A percentile compares a stretch with the other conserved stretches of the same genome.
phyloP scores from a whole-genome alignment of 2,113 vertebrate genomes.

The Pollachius pollachius region DNA sequence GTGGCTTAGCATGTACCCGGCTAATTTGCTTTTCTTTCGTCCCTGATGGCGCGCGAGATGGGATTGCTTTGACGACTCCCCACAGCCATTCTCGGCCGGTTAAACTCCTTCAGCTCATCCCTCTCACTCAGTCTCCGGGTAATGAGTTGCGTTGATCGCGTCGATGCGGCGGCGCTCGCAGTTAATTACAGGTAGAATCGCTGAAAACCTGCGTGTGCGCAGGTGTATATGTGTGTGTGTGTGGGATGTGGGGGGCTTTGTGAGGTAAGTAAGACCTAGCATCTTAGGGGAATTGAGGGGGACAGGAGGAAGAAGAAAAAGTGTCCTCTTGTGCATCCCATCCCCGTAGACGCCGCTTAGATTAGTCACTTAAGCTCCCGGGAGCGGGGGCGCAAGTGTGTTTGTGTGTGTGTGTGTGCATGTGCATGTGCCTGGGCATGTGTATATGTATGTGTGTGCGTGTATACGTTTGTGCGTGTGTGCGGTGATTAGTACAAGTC shows the following conservation, averaged over 20 bases:
- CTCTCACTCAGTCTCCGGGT: slow-evolving; percentile 26
- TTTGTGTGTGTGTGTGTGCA: no score
- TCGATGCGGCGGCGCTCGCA: slow-evolving; percentile 33
- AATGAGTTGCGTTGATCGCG: slow-evolving; percentile 55
- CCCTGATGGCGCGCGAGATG: no score
- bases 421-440: slow-evolving; percentile 1
- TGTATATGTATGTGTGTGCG: background rate
- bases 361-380: background rate
- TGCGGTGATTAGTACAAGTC: background rate
- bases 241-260: background rate
- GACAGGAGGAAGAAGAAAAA: background rate
- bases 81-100: background rate
- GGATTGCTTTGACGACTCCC: background rate
- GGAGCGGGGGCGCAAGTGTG: no score
- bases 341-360: background rate
- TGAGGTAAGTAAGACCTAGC: background rate
- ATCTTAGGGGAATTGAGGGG: slow-evolving; percentile 1
- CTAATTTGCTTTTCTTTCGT: no score
- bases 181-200: slow-evolving; percentile 57
- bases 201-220: slow-evolving; percentile 27
- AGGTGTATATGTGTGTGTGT: slow-evolving; percentile 15
- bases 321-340: background rate
- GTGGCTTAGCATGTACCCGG: no score
- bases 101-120: background rate
- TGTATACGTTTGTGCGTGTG: slow-evolving; percentile 6